Evolutionary conservation across 2,888 invertebrate species (phyloP).

Genomic region (Synergus laeviventris): DNA sequence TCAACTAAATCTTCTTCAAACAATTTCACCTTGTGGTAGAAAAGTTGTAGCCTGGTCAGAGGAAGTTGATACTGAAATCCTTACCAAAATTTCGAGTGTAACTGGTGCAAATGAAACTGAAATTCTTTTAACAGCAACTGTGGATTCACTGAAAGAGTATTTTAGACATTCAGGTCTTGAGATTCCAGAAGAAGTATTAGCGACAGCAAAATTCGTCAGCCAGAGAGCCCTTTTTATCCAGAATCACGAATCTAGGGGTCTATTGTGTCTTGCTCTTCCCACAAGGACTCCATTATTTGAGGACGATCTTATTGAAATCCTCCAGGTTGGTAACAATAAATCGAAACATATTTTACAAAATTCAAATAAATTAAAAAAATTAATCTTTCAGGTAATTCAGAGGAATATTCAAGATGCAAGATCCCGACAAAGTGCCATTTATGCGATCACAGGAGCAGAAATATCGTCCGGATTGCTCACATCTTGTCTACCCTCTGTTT

Average conservation of each 20-base stretch:
- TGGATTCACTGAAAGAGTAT: slow-evolving; percentile 82
- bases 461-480: slow-evolving; percentile 80
- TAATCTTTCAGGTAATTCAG: slow-evolving; percentile 70
- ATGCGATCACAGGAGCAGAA: slow-evolving; percentile 78
- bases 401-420: slow-evolving; percentile 75
- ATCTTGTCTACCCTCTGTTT: slow-evolving; percentile 80
- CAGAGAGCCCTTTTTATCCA: slow-evolving; percentile 79
- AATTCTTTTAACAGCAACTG: slow-evolving; percentile 81
- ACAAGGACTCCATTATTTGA: slow-evolving; percentile 74
- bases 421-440: slow-evolving; percentile 77
- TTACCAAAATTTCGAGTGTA: slow-evolving; percentile 80
- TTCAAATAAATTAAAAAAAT: slow-evolving; percentile 4
- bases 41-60: slow-evolving; percentile 86
- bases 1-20: slow-evolving; percentile 79
- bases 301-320: slow-evolving; percentile 72
- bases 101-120: slow-evolving; percentile 82
- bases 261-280: slow-evolving; percentile 82
- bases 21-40: slow-evolving; percentile 83
- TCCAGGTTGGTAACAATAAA: slow-evolving; percentile 62
- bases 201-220: slow-evolving; percentile 81
- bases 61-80: slow-evolving; percentile 79
- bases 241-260: slow-evolving; percentile 78
- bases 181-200: slow-evolving; percentile 80
- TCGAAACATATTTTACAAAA: not conserved
- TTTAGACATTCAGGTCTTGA: slow-evolving; percentile 78